Evolutionary conservation across 30 jellyfish, hydroid and myxozoan genomes (phyloP), one percentile per base, ranked within the genome.

Genomic region (Rhopilema esculentum): DNA sequence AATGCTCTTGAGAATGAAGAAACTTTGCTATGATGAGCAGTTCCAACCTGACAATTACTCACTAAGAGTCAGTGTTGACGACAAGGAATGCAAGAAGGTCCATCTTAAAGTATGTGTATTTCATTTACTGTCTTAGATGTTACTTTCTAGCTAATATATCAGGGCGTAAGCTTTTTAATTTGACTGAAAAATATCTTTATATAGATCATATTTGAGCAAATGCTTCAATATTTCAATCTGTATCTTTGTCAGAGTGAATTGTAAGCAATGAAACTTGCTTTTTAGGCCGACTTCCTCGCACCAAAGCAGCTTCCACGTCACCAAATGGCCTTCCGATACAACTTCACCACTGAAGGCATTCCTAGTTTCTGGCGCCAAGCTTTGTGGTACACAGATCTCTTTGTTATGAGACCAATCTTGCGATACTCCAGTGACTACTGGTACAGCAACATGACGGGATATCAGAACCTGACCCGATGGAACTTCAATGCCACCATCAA

Each of bases 261-360:
- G n/a, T n/a, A n/a, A n/a, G n/a, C n/a, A n/a, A n/a, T n/a, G n/a
- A n/a, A n/a, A n/a, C n/a, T n/a, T n/a, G n/a, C n/a, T n/a, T 81
- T 49, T n/a, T 62, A 83, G 90, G 73, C 75, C 31, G 95, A 86
- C 67, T 66, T 86, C 66, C 19, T 86, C 31, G 88, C 89, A 65
- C 89, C 89, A 28, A 77, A 86, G 76, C 62, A 67, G 2, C 87
- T 86, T 27, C 95, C 95, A n/a, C 95, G 95, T 52, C 90, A 86
- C 73, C 88, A 77, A 49, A 64, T 86, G 89, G 88, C 95, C 0
- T 77, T 75, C 95, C 77, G 90, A 74, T 9, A 61, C 72, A 66
- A 75, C 85, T 86, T n/a, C 95, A 86, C 89, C 53, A 72, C 77
- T 24, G 89, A 86, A 68, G 80, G 63, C 19, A 28, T 86, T 22